These are phyloP conservation scores for Hyperopisus bebe DNA, from an alignment of 2,113 vertebrate species.

Conservation along the genomic window DNA sequence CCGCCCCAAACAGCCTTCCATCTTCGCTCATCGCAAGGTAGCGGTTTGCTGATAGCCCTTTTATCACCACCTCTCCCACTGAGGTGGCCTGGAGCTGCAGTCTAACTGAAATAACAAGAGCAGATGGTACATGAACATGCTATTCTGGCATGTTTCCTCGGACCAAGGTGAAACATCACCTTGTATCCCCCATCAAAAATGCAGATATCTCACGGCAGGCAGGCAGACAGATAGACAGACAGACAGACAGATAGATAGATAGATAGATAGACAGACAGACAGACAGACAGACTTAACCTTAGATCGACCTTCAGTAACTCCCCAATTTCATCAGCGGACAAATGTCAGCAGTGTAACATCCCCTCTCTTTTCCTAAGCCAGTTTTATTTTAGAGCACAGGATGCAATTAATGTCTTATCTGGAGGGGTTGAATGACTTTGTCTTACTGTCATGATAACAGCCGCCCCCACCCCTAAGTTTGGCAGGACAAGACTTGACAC, in stretches of 20 bases:
- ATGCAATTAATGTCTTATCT: neutral
- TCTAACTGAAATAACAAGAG: constrained; percentile 65
- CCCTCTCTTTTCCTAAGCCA: neutral
- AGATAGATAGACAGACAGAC: too few species aligned
- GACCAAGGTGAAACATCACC: neutral
- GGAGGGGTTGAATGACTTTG: neutral
- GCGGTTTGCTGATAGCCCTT: constrained; percentile 82
- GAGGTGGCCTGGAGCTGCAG: constrained; percentile 90
- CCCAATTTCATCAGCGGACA: neutral
- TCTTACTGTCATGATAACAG: neutral
- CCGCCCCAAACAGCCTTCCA: constrained; percentile 78
- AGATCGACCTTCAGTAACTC: neutral
- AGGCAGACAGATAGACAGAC: neutral
- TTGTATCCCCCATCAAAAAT: neutral
- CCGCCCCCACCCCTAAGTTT: neutral
- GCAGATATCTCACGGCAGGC: neutral
- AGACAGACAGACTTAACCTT: neutral
- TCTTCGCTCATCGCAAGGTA: constrained; percentile 95
- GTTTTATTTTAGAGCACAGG: neutral
- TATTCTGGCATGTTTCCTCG: neutral
- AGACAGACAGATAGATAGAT: neutral
- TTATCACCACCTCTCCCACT: constrained; percentile 88
- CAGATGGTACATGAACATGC: neutral
- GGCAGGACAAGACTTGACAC: neutral
- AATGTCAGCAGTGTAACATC: neutral